Evolutionary conservation across 2,113 vertebrate genomes (phyloP), one percentile per base, ranked within the genome.

Genomic region (Melanostigma gelatinosum): DNA sequence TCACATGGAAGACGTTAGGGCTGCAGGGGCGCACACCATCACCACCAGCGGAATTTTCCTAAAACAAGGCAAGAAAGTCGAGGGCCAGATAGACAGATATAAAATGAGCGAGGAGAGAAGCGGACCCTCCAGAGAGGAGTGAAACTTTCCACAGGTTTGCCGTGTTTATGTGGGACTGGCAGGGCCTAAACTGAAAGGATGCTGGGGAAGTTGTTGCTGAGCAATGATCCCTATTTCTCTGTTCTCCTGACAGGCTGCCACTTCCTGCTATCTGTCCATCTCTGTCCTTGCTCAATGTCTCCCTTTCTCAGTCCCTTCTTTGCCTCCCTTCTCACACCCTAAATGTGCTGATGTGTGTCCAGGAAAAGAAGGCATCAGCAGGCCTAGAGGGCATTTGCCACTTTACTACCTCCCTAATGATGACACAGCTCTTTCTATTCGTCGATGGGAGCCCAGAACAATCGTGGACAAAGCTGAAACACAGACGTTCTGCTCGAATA

Each of bases 71-170:
- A 90, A 85, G 84, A 90, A 79, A 88, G 87, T 12, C 52, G 36
- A 89, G 85, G 84, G 85, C 89, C 87, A 89, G 87, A 92, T 87
- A 92, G 93, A 89, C 87, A 88, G 90, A 90, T 91, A 93, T 85
- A 85, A 93, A 92, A 92, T 36, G 60, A 91, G 87, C 65, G 72
- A 84, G 85, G 82, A 87, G 87, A 86, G 89, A 88, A 75, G 81
- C 80, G 81, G 90, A 91, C 87, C 92, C 93, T 93, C 92, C 86
- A 83, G 93, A 91, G 94, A 93, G 93, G 79, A 88, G 72, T 34
- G 91, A 89, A 92, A 92, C 87, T 92, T 93, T 94, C 91, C 92
- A 92, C 91, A 84, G 89, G 86, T 91, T 89, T 80, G n/a, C 85
- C 52, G 80, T 91, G 84, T 90, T 93, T 92, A 90, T 89, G 87